Evolutionary conservation across 2,888 invertebrate genomes (phyloP).

Genomic region (Pyrgus malvae): DNA sequence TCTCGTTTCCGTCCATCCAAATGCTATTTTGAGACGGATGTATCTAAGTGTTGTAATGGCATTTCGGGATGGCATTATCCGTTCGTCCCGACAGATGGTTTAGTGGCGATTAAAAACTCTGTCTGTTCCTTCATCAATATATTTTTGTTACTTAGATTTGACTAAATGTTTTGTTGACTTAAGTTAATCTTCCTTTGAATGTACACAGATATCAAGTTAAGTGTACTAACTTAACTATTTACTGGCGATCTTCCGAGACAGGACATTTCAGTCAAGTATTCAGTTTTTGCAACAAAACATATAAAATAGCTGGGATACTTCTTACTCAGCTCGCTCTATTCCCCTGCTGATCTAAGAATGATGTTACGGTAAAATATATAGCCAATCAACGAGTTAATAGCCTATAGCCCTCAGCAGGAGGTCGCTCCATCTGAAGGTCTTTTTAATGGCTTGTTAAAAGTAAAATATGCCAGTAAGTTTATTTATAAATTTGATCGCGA

Average conservation of each 20-base stretch:
- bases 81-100: conserved; percentile 30
- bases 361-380: conserved; percentile 22
- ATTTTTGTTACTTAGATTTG: no score
- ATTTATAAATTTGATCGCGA: conserved; percentile 21
- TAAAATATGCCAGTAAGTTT: conserved; percentile 23
- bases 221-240: no score
- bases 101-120: conserved; percentile 5
- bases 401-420: conserved; percentile 19
- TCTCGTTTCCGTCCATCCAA: conserved; percentile 64
- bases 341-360: conserved; percentile 22
- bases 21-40: conserved; percentile 44
- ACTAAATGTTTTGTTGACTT: no score
- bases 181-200: no score
- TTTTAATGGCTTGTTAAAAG: conserved; percentile 26
- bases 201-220: no score
- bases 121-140: no score
- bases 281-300: conserved; percentile 7
- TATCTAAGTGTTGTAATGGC: conserved; percentile 35
- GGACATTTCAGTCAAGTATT: conserved; percentile 1
- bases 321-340: background rate
- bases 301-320: conserved; percentile 1
- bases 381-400: conserved; percentile 26
- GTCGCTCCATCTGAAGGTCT: conserved; percentile 17
- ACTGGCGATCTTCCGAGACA: no score
- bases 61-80: conserved; percentile 31